A percentile compares a stretch with the other conserved stretches of the same genome.
Conservation (phyloP, 2,888 invertebrate species). For the Coenonympha glycerion region DNA sequence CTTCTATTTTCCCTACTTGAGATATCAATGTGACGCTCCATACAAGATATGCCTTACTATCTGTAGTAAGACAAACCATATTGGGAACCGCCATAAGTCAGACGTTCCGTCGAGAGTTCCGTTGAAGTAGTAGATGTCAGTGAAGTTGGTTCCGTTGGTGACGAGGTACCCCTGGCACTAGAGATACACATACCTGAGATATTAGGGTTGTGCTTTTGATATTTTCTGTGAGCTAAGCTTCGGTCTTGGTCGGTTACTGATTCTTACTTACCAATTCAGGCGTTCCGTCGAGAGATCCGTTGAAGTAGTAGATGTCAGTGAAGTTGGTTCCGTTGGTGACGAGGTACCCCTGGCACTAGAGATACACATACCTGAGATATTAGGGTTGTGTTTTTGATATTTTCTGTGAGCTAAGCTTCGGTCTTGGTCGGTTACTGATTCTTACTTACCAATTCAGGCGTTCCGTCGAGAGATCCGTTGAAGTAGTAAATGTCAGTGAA, state of each 20-base stretch:
- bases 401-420: constrained; percentile 64
- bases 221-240: constrained; percentile 69
- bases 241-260: too few relatives aligned
- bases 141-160: constrained; percentile 56
- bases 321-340: constrained; percentile 56
- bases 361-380: constrained; percentile 71
- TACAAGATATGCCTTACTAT: too few relatives aligned
- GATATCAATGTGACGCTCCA: too few relatives aligned
- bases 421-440: too few relatives aligned
- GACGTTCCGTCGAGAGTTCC: constrained; percentile 46
- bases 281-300: constrained; percentile 49
- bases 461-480: constrained; percentile 53
- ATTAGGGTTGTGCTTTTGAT: constrained; percentile 82
- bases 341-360: constrained; percentile 56
- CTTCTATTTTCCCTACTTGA: too few relatives aligned
- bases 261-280: constrained; percentile 30
- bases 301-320: constrained; percentile 60
- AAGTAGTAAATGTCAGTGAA: constrained; percentile 59
- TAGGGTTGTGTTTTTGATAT: constrained; percentile 82
- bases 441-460: constrained; percentile 28
- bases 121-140: constrained; percentile 61
- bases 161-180: constrained; percentile 57
- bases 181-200: constrained; percentile 64
- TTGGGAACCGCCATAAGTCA: too few relatives aligned
- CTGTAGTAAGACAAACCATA: too few relatives aligned